These are phyloP conservation scores for Typhlomys cinereus DNA, from an alignment of 2,113 vertebrate species.

Conservation along the genomic window DNA sequence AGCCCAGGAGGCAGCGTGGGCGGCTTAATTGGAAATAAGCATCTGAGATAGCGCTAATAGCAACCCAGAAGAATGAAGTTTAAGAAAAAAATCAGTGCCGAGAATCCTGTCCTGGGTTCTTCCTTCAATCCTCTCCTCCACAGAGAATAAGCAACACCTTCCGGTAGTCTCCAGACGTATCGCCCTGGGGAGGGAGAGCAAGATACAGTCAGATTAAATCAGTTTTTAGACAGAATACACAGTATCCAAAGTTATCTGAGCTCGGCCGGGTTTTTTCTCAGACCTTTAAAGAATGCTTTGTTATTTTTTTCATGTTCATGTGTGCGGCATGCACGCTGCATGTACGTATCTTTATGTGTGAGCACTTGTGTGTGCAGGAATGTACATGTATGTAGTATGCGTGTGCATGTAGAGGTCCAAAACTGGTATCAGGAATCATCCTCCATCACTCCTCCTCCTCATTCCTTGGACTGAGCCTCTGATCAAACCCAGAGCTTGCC, in stretches of 20 bases:
- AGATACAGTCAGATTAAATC: background rate
- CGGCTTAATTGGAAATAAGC: conserved; percentile 75
- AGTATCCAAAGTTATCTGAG: background rate
- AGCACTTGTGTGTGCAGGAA: too few relatives aligned
- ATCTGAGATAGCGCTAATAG: conserved; percentile 73
- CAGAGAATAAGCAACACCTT: conserved; percentile 94
- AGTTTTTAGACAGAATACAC: background rate
- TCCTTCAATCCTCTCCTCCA: conserved; percentile 89
- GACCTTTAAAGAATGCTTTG: background rate
- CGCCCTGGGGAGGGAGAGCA: conserved; percentile 86
- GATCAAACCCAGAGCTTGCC: too few relatives aligned
- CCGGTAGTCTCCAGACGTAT: conserved; percentile 96
- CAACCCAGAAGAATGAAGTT: conserved; percentile 71
- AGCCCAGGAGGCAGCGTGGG: conserved; percentile 51
- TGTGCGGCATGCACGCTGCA: too few relatives aligned
- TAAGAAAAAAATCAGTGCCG: conserved; percentile 45
- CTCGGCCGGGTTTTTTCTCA: conserved; percentile 12
- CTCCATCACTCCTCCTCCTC: too few relatives aligned
- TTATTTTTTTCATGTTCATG: too few relatives aligned
- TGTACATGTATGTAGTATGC: too few relatives aligned
- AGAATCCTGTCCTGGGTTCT: conserved; percentile 25
- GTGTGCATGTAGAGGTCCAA: too few relatives aligned
- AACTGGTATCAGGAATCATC: too few relatives aligned
- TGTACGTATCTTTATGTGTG: too few relatives aligned
- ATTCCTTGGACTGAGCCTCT: too few relatives aligned